These are phyloP conservation scores for Hydrocynus forskahlii DNA, from an alignment of 2,797 vertebrate species.

Conservation along the genomic window DNA sequence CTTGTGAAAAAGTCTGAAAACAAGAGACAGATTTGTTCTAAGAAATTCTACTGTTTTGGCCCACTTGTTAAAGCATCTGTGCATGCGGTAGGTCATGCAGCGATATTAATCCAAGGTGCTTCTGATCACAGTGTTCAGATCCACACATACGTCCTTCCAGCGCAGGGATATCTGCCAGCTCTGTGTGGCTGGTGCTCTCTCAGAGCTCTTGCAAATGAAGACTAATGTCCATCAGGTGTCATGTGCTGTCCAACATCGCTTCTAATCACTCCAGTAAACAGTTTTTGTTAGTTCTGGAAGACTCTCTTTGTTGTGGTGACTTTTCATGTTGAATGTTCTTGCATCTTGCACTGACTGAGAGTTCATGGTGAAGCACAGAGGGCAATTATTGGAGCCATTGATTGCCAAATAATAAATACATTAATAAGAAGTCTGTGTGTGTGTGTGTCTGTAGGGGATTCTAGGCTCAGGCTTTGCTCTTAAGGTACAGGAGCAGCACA, in stretches of 20 bases:
- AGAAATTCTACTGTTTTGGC: slow-evolving; percentile 38
- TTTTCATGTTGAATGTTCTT: slow-evolving; percentile 40
- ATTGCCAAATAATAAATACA: slow-evolving; percentile 13
- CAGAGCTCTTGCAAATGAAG: slow-evolving; percentile 33
- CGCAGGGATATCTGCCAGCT: slow-evolving; percentile 36
- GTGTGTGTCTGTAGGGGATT: slow-evolving; percentile 84
- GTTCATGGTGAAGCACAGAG: not conserved
- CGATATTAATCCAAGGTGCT: slow-evolving; percentile 46
- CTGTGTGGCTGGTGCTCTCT: slow-evolving; percentile 35
- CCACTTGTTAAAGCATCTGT: slow-evolving; percentile 37
- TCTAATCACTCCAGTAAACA: slow-evolving; percentile 40
- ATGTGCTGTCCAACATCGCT: slow-evolving; percentile 36
- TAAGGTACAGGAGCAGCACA: slow-evolving; percentile 98
- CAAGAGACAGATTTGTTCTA: slow-evolving; percentile 15
- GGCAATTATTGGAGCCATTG: not conserved
- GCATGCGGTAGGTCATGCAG: slow-evolving; percentile 41
- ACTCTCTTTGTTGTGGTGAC: slow-evolving; percentile 21
- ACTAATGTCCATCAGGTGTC: slow-evolving; percentile 47
- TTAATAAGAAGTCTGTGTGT: slow-evolving; percentile 25
- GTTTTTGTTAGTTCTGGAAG: slow-evolving; percentile 5
- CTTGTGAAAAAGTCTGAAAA: slow-evolving; percentile 30
- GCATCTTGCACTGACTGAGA: slow-evolving; percentile 4
- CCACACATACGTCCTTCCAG: slow-evolving; percentile 40
- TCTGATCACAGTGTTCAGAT: slow-evolving; percentile 39
- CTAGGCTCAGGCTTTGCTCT: slow-evolving; percentile 96